Evolutionary conservation across 2,888 invertebrate genomes (phyloP), one percentile per base, ranked within the genome.

Genomic region (Volucella inflata): DNA sequence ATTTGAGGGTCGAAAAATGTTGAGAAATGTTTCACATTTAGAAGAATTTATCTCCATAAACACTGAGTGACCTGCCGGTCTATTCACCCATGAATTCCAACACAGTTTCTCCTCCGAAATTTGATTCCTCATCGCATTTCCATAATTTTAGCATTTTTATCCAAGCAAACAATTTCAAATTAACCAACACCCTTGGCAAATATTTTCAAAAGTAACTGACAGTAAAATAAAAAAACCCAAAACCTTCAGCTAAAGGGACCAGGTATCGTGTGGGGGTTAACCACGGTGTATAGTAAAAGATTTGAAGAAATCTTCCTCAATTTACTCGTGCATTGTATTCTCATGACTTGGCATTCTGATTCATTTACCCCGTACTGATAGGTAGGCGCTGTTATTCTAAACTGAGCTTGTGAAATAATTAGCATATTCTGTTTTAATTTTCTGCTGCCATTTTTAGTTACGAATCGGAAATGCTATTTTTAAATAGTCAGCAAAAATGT

Each of bases 401-500:
- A 68, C 44, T 68, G n/a, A 38, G 68, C 53, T 36, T 65, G 17
- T 60, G 38, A 21, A 60, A 51, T 79, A 80, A 74, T 80, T 74
- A 62, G 30, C 60, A 55, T 68, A 30, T 60, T 67, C 14, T 48
- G 36, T 57, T 59, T 60, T 42, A 71, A 71, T 59, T 60, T 64
- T 55, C 12, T 46, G 36, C 30, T 79, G 59, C 38, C 71, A 64
- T 64, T 65, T 72, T 59, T 72, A 79, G 65, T 60, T 79, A 64
- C 48, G 59, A 38, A 59, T 51, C 65, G 50, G 21, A 48, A 51
- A 40, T 60, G 59, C 79, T 79, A 79, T 79, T 79, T 79, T 65
- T 79, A 79, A 59, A 72, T 42, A 36, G 17, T 79, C 72, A 79
- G 51, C 72, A n/a, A 11, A 71, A 65, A 14, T 30, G 10, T 16